These are phyloP conservation scores for Lepidonotus clava DNA, from an alignment of 2,888 invertebrate genomes.

Conservation along the genomic window DNA sequence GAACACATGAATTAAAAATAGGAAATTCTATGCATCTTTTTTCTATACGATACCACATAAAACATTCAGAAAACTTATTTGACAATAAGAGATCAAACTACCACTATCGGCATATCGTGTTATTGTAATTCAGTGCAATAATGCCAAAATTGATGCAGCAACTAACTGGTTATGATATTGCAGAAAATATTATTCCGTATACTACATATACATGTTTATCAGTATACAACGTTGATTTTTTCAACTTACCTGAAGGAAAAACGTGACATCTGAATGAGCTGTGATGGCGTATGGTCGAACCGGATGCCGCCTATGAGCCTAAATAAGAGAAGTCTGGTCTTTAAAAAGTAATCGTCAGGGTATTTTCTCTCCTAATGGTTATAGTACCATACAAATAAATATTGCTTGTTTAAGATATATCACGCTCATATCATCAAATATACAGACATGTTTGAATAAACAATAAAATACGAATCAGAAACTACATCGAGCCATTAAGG, in stretches of 20 bases:
- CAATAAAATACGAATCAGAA: no score
- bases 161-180: not conserved
- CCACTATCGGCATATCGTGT: not conserved
- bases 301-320: not conserved
- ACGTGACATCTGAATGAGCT: slow-evolving; percentile 24
- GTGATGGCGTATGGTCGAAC: slow-evolving; percentile 39
- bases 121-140: not conserved
- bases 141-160: not conserved
- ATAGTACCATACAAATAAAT: no score
- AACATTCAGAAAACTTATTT: no score
- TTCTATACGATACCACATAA: no score
- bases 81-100: no score
- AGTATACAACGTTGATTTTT: not conserved
- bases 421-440: no score
- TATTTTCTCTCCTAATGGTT: no score
- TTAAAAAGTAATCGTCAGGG: no score
- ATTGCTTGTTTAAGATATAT: no score
- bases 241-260: slow-evolving; percentile 19
- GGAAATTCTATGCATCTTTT: not conserved
- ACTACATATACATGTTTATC: not conserved
- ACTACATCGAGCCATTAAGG: no score
- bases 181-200: not conserved
- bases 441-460: no score
- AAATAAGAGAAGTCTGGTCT: not conserved
- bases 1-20: not conserved